These are phyloP conservation scores for Cyprinodon diabolis DNA, from an alignment of 2,797 vertebrate species.

Conservation along the genomic window DNA sequence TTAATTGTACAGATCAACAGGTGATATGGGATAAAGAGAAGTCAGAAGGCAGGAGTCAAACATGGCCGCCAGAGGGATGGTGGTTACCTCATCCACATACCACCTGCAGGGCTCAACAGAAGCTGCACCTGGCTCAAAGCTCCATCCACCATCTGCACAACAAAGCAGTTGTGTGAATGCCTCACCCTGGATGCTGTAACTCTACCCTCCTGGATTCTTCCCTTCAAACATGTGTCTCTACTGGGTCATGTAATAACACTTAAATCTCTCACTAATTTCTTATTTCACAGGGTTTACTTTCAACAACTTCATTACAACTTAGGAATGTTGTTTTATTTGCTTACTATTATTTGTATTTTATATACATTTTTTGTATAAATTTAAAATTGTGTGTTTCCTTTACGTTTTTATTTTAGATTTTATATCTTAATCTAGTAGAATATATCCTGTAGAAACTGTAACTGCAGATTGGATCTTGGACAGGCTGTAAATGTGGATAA, in stretches of 20 bases:
- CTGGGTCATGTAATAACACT: slow-evolving; percentile 15
- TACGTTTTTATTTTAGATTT: not conserved
- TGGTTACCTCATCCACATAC: slow-evolving; percentile 11
- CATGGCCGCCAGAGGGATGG: slow-evolving; percentile 3
- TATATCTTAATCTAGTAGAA: not conserved
- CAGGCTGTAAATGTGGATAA: slow-evolving; percentile 16
- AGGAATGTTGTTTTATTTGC: not conserved
- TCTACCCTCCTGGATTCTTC: slow-evolving; percentile 32
- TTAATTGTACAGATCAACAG: slow-evolving; percentile 1
- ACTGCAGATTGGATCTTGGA: not conserved
- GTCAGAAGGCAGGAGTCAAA: not conserved
- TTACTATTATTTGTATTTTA: not conserved
- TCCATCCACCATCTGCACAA: slow-evolving; percentile 53
- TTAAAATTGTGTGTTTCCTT: not conserved
- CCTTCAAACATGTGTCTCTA: slow-evolving; percentile 11
- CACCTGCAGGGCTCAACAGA: slow-evolving; percentile 31
- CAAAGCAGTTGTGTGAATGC: slow-evolving; percentile 52
- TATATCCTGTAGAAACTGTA: not conserved
- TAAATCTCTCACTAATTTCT: not conserved
- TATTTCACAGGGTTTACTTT: not conserved
- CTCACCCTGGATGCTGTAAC: slow-evolving; percentile 43
- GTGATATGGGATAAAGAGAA: slow-evolving; percentile 1
- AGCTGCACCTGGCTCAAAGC: slow-evolving; percentile 39
- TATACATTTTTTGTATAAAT: not conserved
- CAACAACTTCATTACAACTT: not conserved